Evolutionary conservation across 2,888 invertebrate species (phyloP).

Genomic region (Periphyllus acericola): DNA sequence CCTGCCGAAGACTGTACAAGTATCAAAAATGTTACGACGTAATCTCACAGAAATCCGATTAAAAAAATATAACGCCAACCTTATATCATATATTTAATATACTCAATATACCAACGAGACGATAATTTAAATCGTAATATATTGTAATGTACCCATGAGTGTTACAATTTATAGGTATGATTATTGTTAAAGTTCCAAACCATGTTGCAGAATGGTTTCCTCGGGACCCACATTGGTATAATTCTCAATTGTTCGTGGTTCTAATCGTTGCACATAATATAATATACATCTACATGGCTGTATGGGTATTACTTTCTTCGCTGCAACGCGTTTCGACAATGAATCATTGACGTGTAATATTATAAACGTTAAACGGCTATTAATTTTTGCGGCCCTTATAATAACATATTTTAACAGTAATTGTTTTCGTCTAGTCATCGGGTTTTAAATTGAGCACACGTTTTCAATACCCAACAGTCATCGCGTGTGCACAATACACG

Average conservation of each 20-base stretch:
- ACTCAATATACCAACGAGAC: too few relatives aligned
- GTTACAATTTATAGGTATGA: too few relatives aligned
- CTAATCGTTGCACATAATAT: not conserved
- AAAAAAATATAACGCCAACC: too few relatives aligned
- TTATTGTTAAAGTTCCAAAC: not conserved
- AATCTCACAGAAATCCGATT: not conserved
- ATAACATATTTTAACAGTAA: not conserved
- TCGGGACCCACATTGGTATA: not conserved
- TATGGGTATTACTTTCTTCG: not conserved
- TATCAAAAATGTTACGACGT: not conserved
- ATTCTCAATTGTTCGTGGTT: not conserved
- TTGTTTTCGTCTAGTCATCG: conserved; percentile 28
- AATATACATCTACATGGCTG: not conserved
- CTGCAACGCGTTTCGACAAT: not conserved
- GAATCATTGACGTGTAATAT: not conserved
- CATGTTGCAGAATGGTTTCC: not conserved
- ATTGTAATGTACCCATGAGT: too few relatives aligned
- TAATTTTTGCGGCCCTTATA: not conserved
- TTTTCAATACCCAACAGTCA: conserved; percentile 15
- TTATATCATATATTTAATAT: too few relatives aligned
- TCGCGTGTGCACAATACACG: conserved; percentile 15
- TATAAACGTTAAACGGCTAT: not conserved
- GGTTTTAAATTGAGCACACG: conserved; percentile 4
- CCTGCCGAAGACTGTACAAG: not conserved
- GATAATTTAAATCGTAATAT: too few relatives aligned